These are phyloP conservation scores for Salvelinus namaycush DNA, from an alignment of 2,113 vertebrate genomes.

Conservation along the genomic window DNA sequence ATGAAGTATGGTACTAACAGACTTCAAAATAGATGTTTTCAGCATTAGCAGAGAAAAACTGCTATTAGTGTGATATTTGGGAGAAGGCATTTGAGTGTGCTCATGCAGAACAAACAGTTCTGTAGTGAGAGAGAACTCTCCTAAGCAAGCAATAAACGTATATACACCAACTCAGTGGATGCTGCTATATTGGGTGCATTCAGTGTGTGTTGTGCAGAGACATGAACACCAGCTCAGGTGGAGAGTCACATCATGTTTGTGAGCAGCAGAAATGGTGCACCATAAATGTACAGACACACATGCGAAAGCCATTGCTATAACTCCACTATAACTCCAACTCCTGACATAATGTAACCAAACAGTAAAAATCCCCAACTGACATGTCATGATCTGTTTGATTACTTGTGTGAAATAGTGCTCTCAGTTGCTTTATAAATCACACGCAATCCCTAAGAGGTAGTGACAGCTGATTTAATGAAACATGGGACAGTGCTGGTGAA, in stretches of 20 bases:
- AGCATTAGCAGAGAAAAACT: neutral
- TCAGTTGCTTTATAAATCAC: slow-evolving; percentile 59
- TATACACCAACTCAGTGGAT: neutral
- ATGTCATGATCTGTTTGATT: slow-evolving; percentile 67
- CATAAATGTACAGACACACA: slow-evolving; percentile 12
- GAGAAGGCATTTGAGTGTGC: neutral
- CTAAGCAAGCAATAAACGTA: neutral
- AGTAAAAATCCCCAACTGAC: slow-evolving; percentile 57
- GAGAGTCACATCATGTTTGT: slow-evolving; percentile 16
- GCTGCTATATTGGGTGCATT: neutral
- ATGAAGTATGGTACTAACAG: neutral
- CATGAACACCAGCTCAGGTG: slow-evolving; percentile 23
- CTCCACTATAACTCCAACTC: slow-evolving; percentile 20
- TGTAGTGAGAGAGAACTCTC: neutral
- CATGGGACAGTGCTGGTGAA: slow-evolving; percentile 51
- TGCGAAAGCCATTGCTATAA: slow-evolving; percentile 38
- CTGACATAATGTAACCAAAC: slow-evolving; percentile 54
- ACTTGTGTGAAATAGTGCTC: slow-evolving; percentile 60
- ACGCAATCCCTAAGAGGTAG: slow-evolving; percentile 54
- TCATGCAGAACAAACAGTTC: neutral
- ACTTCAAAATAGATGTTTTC: neutral
- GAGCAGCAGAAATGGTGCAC: slow-evolving; percentile 31
- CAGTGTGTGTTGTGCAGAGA: slow-evolving; percentile 14
- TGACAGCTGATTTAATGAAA: slow-evolving; percentile 63
- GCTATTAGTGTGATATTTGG: neutral